A percentile compares a stretch with the other conserved stretches of the same genome.
These are phyloP conservation scores for Myiagra hebetior DNA, from an alignment of 2,113 vertebrate genomes.

Conservation along the genomic window DNA sequence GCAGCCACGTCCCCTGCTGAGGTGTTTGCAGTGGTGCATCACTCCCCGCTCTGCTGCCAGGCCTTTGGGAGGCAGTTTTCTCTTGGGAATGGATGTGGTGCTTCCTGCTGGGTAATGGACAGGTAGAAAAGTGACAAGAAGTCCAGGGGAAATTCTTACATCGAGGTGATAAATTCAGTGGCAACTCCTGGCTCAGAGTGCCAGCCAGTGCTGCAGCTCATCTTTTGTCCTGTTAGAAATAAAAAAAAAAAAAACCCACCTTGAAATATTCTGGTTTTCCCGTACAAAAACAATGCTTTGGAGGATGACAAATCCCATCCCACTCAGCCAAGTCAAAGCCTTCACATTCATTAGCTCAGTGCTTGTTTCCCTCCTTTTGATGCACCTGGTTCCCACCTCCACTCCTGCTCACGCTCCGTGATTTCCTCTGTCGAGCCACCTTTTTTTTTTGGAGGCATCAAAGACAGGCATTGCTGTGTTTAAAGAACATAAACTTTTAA, in stretches of 20 bases:
- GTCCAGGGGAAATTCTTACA: background rate
- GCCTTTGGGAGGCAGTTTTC: background rate
- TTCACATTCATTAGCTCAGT: background rate
- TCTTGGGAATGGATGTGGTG: background rate
- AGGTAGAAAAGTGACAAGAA: background rate
- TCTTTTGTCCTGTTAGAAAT: background rate
- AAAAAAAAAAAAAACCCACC: background rate
- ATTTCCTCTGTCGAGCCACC: background rate
- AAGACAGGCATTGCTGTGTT: background rate
- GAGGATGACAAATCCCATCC: constrained; percentile 42
- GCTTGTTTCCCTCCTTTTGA: background rate
- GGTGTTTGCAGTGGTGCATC: background rate
- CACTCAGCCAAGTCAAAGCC: background rate
- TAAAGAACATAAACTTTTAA: constrained; percentile 13
- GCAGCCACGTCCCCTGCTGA: fast-evolving
- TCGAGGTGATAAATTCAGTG: background rate
- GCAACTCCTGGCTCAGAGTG: background rate
- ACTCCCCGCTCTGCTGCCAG: fast-evolving
- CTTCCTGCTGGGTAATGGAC: background rate
- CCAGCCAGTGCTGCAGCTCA: background rate
- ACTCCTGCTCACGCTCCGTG: background rate
- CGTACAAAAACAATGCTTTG: background rate
- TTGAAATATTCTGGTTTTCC: background rate
- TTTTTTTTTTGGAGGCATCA: background rate
- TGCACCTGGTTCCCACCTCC: constrained; percentile 12